These are phyloP conservation scores for Eubasilissa splendida DNA, from an alignment of 2,888 invertebrate species.

Conservation along the genomic window DNA sequence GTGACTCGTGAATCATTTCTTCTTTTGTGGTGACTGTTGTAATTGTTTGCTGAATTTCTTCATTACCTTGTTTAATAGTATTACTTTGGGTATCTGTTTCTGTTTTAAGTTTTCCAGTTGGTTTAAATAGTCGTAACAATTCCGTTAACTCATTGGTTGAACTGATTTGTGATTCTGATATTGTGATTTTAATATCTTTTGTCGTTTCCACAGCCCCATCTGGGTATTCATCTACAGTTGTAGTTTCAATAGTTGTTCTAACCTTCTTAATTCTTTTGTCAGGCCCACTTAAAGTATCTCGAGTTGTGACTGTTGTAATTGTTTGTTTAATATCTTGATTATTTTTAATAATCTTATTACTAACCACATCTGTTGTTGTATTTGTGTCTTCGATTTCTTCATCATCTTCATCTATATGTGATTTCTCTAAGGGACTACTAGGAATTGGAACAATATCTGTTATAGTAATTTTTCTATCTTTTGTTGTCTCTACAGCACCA, in stretches of 20 bases:
- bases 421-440: slow-evolving; percentile 60
- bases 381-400: slow-evolving; percentile 68
- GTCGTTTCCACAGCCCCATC: slow-evolving; percentile 74
- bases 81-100: slow-evolving; percentile 71
- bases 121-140: slow-evolving; percentile 66
- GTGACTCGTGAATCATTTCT: slow-evolving; percentile 66
- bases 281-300: slow-evolving; percentile 69
- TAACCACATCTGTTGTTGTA: slow-evolving; percentile 67
- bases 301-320: slow-evolving; percentile 69
- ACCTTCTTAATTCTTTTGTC: slow-evolving; percentile 73
- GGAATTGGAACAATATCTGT: slow-evolving; percentile 63
- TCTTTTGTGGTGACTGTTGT: slow-evolving; percentile 69
- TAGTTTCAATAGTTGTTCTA: slow-evolving; percentile 73
- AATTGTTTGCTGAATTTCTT: slow-evolving; percentile 67
- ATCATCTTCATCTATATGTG: slow-evolving; percentile 62
- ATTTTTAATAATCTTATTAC: slow-evolving; percentile 66
- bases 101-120: slow-evolving; percentile 69
- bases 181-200: slow-evolving; percentile 71
- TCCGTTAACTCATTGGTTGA: slow-evolving; percentile 69
- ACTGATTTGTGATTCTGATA: slow-evolving; percentile 70
- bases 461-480: slow-evolving; percentile 68
- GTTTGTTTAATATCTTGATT: slow-evolving; percentile 65
- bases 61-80: slow-evolving; percentile 67
- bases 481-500: slow-evolving; percentile 67
- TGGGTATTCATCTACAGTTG: slow-evolving; percentile 69